These are phyloP conservation scores for Amphipyra tragopoginis DNA, from an alignment of 2,888 invertebrate genomes.

Conservation along the genomic window DNA sequence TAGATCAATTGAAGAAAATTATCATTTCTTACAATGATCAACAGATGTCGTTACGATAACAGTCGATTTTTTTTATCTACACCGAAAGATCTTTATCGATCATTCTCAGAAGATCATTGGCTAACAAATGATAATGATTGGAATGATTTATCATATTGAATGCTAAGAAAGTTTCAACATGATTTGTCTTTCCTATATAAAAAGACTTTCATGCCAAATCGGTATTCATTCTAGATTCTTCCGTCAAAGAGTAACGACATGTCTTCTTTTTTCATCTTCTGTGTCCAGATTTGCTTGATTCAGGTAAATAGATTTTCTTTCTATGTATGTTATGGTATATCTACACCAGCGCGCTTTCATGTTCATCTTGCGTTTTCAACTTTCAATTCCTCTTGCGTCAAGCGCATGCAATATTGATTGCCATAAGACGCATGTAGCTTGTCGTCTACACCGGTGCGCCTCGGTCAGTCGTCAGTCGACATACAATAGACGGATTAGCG, in stretches of 20 bases:
- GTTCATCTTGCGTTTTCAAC: too few species aligned
- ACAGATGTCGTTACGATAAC: conserved; percentile 9
- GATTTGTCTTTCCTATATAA: conserved; percentile 12
- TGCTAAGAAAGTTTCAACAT: conserved; percentile 15
- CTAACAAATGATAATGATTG: not conserved
- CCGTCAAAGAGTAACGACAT: conserved; percentile 3
- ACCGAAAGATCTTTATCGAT: conserved; percentile 14
- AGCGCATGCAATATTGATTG: too few species aligned
- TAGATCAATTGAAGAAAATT: not conserved
- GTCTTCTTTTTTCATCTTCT: conserved; percentile 23
- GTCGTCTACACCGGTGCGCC: too few species aligned
- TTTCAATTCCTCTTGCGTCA: too few species aligned
- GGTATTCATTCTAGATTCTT: conserved; percentile 13
- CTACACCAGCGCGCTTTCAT: too few species aligned
- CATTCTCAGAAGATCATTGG: conserved; percentile 4
- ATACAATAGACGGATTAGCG: too few species aligned
- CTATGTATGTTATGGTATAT: too few species aligned
- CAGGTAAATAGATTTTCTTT: conserved; percentile 32
- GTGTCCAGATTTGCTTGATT: conserved; percentile 29
- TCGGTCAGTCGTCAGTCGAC: too few species aligned
- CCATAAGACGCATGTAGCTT: too few species aligned
- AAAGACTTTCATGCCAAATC: not conserved
- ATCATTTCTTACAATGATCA: too few species aligned
- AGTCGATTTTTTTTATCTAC: conserved; percentile 2
- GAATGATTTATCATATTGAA: conserved; percentile 10